Percentiles rank a stretch among this genome's conserved stretches.
Evolutionary conservation across 2,113 vertebrate genomes (phyloP).

Genomic region (Cyanistes caeruleus): DNA sequence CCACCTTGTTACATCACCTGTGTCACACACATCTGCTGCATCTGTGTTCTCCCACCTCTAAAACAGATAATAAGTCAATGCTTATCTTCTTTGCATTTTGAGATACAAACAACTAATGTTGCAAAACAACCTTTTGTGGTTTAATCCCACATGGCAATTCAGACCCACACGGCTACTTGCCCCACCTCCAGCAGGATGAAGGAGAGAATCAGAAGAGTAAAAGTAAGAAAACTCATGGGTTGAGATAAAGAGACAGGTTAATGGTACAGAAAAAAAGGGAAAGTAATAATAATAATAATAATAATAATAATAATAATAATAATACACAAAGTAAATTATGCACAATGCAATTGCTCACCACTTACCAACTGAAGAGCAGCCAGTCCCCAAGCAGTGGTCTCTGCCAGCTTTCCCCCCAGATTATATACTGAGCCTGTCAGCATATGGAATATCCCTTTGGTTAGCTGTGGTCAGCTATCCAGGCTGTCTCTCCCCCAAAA

Average conservation of each 20-base stretch:
- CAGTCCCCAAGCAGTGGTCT: too few species aligned
- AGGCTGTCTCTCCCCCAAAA: neutral
- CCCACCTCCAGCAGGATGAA: too few species aligned
- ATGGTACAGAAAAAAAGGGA: neutral
- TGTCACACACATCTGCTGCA: neutral
- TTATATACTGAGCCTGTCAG: neutral
- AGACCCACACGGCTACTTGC: neutral
- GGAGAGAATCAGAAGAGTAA: neutral
- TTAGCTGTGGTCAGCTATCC: neutral
- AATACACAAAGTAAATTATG: neutral
- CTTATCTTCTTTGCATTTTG: neutral
- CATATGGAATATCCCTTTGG: neutral
- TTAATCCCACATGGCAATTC: neutral
- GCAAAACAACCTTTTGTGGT: neutral
- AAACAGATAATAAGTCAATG: neutral
- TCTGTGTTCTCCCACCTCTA: neutral
- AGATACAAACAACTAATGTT: neutral
- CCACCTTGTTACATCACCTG: neutral
- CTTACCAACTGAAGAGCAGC: neutral
- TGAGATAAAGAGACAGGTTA: neutral
- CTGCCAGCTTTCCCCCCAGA: neutral
- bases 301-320: neutral
- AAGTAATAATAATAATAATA: neutral
- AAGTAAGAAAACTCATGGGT: neutral
- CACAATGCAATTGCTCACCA: neutral